A percentile compares a stretch with the other conserved stretches of the same genome.
These are phyloP conservation scores for Orgyia antiqua DNA, from an alignment of 2,888 invertebrate genomes.

Conservation along the genomic window DNA sequence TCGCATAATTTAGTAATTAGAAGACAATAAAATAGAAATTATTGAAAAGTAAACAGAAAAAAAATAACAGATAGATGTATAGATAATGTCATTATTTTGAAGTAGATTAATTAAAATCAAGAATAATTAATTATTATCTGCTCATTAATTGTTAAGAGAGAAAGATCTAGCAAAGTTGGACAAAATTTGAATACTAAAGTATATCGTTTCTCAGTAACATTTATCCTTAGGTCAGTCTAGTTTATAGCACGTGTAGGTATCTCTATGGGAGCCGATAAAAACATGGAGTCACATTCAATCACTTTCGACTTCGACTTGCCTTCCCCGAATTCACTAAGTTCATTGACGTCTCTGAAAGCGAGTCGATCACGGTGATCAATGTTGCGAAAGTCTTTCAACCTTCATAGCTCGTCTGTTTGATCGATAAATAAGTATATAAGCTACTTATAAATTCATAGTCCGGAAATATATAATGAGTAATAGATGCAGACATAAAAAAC, in stretches of 20 bases:
- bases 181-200: too few relatives aligned
- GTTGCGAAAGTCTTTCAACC: slow-evolving; percentile 17
- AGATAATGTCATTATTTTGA: too few relatives aligned
- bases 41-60: too few relatives aligned
- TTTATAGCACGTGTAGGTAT: slow-evolving; percentile 43
- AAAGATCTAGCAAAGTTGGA: too few relatives aligned
- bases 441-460: slow-evolving; percentile 3
- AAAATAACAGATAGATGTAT: too few relatives aligned
- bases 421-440: slow-evolving; percentile 21
- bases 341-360: slow-evolving; percentile 29
- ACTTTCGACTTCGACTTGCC: slow-evolving; percentile 30
- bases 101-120: too few relatives aligned
- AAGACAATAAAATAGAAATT: too few relatives aligned
- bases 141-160: too few relatives aligned
- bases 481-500: slow-evolving; percentile 9
- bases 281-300: slow-evolving; percentile 22
- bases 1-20: too few relatives aligned
- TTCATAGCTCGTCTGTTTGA: slow-evolving; percentile 22
- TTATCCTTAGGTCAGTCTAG: neutral
- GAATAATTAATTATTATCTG: too few relatives aligned
- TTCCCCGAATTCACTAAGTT: slow-evolving; percentile 32
- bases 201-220: neutral
- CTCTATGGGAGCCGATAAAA: slow-evolving; percentile 24
- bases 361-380: slow-evolving; percentile 23
- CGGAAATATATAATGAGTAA: neutral